Conservation (phyloP, 2,888 invertebrate species). For the Mimas tiliae region DNA sequence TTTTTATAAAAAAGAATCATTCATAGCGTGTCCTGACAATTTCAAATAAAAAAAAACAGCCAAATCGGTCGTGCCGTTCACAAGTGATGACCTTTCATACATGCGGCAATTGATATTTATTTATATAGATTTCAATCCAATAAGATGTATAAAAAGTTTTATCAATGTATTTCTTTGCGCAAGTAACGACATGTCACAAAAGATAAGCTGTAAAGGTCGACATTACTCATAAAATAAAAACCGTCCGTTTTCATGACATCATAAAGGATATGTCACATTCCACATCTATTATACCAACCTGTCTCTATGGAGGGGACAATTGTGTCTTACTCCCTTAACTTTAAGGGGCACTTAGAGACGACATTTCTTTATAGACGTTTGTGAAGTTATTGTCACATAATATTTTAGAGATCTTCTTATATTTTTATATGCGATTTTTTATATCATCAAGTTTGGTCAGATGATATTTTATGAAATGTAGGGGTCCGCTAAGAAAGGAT, state of each 20-base stretch:
- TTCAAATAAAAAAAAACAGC: too few species aligned
- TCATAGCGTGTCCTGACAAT: too few species aligned
- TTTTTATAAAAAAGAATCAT: too few species aligned
- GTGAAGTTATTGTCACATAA: neutral
- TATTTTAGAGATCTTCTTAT: neutral
- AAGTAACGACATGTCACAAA: neutral
- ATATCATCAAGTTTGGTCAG: too few species aligned
- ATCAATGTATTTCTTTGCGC: neutral
- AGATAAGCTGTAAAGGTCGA: neutral
- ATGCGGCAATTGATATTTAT: too few species aligned
- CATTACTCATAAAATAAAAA: slow-evolving; percentile 8
- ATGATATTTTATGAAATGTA: too few species aligned
- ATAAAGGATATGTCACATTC: slow-evolving; percentile 9
- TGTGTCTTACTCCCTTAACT: neutral
- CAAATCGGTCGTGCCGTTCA: too few species aligned
- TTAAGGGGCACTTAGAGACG: neutral
- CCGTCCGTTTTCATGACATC: slow-evolving; percentile 5
- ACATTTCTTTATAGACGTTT: neutral
- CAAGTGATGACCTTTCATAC: too few species aligned
- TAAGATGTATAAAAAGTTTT: too few species aligned
- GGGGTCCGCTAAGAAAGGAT: too few species aligned
- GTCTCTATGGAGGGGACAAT: neutral
- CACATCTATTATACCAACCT: neutral
- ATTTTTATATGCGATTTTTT: neutral
- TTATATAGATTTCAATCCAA: too few species aligned